Evolutionary conservation across 1,140 invertebrate genomes (phyloP).

Genomic region (Kradibia gibbosae): DNA sequence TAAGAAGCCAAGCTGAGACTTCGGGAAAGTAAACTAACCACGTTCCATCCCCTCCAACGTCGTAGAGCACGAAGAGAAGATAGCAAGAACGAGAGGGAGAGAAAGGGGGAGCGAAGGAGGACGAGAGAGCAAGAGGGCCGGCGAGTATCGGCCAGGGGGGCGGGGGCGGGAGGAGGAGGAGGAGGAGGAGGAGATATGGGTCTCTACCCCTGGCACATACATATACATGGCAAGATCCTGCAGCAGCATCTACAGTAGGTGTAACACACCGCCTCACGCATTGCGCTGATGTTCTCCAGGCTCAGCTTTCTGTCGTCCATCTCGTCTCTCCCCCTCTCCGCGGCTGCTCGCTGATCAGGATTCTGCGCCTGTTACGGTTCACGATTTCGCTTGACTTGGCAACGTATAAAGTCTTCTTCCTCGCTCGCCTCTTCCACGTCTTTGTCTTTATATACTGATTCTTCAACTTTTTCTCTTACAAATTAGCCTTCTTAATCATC

Average conservation of each 20-base stretch:
- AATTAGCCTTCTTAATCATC: slow-evolving; percentile 35
- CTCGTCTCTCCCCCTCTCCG: neutral
- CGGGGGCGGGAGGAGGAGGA: neutral
- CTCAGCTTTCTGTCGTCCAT: slow-evolving; percentile 29
- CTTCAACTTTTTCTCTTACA: slow-evolving; percentile 8
- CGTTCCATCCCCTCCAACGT: slow-evolving; percentile 71
- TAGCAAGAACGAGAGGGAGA: neutral
- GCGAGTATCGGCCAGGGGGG: neutral
- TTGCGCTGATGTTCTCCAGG: slow-evolving; percentile 39
- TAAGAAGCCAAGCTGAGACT: slow-evolving; percentile 64
- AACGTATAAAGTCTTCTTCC: slow-evolving; percentile 47
- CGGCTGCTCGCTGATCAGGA: slow-evolving; percentile 40
- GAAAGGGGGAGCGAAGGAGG: slow-evolving; percentile 1
- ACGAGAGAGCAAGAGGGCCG: slow-evolving; percentile 38
- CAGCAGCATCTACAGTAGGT: slow-evolving; percentile 36
- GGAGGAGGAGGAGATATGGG: slow-evolving; percentile 7
- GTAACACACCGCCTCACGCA: slow-evolving; percentile 28
- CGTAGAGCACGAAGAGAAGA: slow-evolving; percentile 42
- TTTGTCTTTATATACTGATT: neutral
- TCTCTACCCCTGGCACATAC: slow-evolving; percentile 17
- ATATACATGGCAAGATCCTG: slow-evolving; percentile 3
- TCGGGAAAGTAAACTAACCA: slow-evolving; percentile 72
- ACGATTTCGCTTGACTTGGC: slow-evolving; percentile 52
- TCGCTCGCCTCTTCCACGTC: slow-evolving; percentile 39
- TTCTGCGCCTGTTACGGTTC: slow-evolving; percentile 42